Evolutionary conservation across 2,888 invertebrate genomes (phyloP).

Genomic region (Drosophila formosana): DNA sequence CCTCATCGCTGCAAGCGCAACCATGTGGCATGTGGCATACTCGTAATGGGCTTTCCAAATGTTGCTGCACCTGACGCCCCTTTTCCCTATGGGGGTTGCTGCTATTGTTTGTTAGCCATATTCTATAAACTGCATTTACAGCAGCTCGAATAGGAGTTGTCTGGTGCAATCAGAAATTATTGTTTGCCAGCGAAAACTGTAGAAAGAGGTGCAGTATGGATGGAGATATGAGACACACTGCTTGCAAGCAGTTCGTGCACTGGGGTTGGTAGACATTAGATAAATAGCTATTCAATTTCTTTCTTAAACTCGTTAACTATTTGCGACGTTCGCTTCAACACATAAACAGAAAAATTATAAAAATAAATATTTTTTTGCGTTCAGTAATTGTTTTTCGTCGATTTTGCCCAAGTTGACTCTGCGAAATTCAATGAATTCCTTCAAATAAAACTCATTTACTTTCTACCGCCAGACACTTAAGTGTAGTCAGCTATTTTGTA

Average conservation of each 20-base stretch:
- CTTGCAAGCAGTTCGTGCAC: conserved; percentile 4
- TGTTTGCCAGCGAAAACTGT: neutral
- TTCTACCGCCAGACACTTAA: too few species aligned
- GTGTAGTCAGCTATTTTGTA: too few species aligned
- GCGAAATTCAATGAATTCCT: too few species aligned
- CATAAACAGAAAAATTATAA: too few species aligned
- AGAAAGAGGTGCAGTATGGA: neutral
- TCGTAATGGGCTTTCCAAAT: conserved; percentile 53
- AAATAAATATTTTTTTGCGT: too few species aligned
- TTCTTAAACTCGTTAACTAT: too few species aligned
- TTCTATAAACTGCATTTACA: conserved; percentile 15
- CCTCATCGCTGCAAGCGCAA: conserved; percentile 65
- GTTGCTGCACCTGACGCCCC: conserved; percentile 69
- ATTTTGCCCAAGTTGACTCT: too few species aligned
- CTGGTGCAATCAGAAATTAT: conserved; percentile 3
- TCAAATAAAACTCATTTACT: too few species aligned
- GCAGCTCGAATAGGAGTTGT: neutral
- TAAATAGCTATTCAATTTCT: too few species aligned
- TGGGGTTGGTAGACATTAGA: too few species aligned
- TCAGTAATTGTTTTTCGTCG: too few species aligned
- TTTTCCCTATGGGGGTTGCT: neutral
- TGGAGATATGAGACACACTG: neutral
- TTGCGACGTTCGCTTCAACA: too few species aligned
- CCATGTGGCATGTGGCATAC: conserved; percentile 47
- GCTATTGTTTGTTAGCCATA: conserved; percentile 23